Evolutionary conservation across 2,888 invertebrate species (phyloP).

Genomic region (Oscheius onirici): DNA sequence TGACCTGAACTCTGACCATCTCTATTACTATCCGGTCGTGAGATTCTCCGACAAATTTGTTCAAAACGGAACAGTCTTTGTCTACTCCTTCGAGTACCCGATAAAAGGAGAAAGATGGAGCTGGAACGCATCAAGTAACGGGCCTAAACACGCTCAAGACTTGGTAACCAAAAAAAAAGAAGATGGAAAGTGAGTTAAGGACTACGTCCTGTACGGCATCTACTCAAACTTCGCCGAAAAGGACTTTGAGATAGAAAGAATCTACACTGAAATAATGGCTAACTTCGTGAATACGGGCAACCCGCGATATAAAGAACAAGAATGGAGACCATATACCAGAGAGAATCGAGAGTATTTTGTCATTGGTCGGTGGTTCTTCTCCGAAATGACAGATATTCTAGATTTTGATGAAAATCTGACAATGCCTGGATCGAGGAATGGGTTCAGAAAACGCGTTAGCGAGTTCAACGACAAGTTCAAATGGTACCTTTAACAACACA

Average conservation of each 20-base stretch:
- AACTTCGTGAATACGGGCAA: too few species aligned
- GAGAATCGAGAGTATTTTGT: too few species aligned
- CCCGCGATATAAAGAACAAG: too few species aligned
- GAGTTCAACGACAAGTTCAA: neutral
- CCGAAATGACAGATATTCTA: neutral
- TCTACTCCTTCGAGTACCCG: slow-evolving; percentile 15
- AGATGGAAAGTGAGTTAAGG: neutral
- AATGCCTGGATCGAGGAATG: slow-evolving; percentile 4
- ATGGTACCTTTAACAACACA: neutral
- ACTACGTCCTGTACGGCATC: neutral
- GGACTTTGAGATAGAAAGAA: neutral
- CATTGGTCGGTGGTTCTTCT: too few species aligned
- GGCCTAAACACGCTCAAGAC: slow-evolving; percentile 2
- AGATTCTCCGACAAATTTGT: neutral
- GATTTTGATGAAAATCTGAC: neutral
- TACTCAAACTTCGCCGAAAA: neutral
- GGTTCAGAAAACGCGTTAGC: neutral
- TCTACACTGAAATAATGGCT: too few species aligned
- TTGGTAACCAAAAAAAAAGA: too few species aligned
- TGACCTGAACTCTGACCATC: neutral
- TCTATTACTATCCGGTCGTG: neutral
- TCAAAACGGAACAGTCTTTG: slow-evolving; percentile 3
- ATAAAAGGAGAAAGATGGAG: neutral
- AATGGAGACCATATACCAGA: too few species aligned
- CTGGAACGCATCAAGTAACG: neutral